Percentiles rank a stretch among this genome's conserved stretches.
Conservation (phyloP, 2,113 vertebrate species). For the Channa maculata region DNA sequence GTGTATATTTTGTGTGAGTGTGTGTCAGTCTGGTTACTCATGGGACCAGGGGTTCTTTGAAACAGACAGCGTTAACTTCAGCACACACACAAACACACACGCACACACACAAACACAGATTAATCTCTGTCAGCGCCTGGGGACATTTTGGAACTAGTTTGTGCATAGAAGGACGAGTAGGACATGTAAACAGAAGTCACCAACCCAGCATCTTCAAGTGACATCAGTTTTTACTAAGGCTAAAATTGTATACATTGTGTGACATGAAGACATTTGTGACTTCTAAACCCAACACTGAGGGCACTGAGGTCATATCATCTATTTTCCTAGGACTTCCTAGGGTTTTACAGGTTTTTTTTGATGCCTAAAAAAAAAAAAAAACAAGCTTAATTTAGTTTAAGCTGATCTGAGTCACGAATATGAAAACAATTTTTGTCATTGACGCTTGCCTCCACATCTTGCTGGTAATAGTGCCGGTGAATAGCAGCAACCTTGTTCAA, state of each 20-base stretch:
- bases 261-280: not conserved
- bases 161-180: slow-evolving; percentile 51
- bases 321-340: not conserved
- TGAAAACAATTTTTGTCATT: too few relatives aligned
- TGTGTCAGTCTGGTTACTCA: slow-evolving; percentile 70
- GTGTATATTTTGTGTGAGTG: slow-evolving; percentile 14
- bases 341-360: not conserved
- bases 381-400: too few relatives aligned
- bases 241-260: not conserved
- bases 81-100: slow-evolving; percentile 47
- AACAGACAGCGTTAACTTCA: slow-evolving; percentile 69
- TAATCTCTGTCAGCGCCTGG: slow-evolving; percentile 66
- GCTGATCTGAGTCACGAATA: too few relatives aligned
- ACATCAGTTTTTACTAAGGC: not conserved
- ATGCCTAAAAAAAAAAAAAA: not conserved
- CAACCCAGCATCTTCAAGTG: slow-evolving; percentile 13
- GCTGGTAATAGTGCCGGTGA: too few relatives aligned
- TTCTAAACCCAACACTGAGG: not conserved
- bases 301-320: not conserved
- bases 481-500: too few relatives aligned
- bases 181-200: slow-evolving; percentile 30
- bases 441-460: too few relatives aligned
- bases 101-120: slow-evolving; percentile 53
- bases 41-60: slow-evolving; percentile 72
- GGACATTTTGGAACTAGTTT: slow-evolving; percentile 67